Evolutionary conservation across 2,113 vertebrate species (phyloP).

Genomic region (Cebus imitator): DNA sequence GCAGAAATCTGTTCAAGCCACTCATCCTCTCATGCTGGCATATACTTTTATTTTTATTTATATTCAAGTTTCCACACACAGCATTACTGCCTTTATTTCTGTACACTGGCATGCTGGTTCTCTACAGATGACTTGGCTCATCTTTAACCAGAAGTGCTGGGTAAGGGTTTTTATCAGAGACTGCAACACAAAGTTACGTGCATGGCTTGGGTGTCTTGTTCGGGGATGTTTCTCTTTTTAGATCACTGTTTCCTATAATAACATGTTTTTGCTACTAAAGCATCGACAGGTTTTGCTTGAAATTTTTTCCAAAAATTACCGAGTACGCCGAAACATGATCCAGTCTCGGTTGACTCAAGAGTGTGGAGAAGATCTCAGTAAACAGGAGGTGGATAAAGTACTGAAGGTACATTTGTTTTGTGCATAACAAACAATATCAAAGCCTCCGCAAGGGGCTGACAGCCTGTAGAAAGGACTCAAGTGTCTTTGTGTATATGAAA

Average conservation of each 20-base stretch:
- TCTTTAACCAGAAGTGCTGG: neutral
- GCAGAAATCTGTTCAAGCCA: neutral
- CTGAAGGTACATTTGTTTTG: constrained; percentile 86
- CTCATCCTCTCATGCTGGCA: neutral
- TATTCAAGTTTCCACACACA: too few species aligned
- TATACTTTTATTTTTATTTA: too few species aligned
- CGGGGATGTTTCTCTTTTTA: neutral
- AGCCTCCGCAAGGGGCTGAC: neutral
- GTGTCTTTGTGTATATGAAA: neutral
- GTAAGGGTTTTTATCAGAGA: neutral
- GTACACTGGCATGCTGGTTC: neutral
- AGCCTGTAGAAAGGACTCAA: neutral
- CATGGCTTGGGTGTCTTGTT: neutral
- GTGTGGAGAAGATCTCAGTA: constrained; percentile 90
- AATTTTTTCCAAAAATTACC: constrained; percentile 94
- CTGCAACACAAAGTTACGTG: neutral
- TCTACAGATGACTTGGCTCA: neutral
- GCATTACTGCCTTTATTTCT: neutral
- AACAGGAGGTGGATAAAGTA: constrained; percentile 94
- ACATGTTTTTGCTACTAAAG: constrained; percentile 81
- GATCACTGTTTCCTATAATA: neutral
- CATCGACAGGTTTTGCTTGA: constrained; percentile 95
- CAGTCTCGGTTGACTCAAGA: constrained; percentile 91
- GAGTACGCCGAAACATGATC: constrained; percentile 90
- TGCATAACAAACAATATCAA: accelerated